Percentiles rank a stretch among this genome's conserved stretches.
phyloP scores from a whole-genome alignment of 2,113 vertebrate species.

The Notothenia coriiceps region DNA sequence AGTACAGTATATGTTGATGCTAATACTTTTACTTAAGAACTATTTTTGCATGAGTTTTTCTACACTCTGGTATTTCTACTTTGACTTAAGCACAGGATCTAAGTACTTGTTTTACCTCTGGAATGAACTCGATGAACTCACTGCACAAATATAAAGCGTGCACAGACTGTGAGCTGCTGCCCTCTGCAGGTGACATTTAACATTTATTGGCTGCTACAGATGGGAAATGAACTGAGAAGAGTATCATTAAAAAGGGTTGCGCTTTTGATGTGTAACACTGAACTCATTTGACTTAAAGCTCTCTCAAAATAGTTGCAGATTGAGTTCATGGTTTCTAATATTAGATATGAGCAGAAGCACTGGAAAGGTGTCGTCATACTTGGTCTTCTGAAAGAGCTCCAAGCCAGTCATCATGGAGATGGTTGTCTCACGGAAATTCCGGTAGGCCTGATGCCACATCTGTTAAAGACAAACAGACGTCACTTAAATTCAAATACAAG shows the following conservation, averaged over 20 bases:
- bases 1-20: too few relatives aligned
- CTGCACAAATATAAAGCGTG: slow-evolving; percentile 23
- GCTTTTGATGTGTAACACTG: not conserved
- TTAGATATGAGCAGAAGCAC: not conserved
- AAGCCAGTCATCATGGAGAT: slow-evolving; percentile 94
- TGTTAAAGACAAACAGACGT: slow-evolving; percentile 64
- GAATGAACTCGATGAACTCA: slow-evolving; percentile 57
- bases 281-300: not conserved
- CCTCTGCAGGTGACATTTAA: slow-evolving; percentile 71
- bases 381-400: slow-evolving; percentile 95
- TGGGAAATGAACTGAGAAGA: not conserved
- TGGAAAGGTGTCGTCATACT: slow-evolving; percentile 78
- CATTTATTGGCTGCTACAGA: not conserved
- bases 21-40: too few relatives aligned
- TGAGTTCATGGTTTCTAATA: not conserved
- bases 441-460: slow-evolving; percentile 97
- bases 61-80: too few relatives aligned
- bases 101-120: too few relatives aligned
- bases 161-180: slow-evolving; percentile 53
- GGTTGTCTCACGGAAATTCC: slow-evolving; percentile 93
- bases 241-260: too few relatives aligned
- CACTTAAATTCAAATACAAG: not conserved
- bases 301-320: not conserved
- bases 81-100: too few relatives aligned
- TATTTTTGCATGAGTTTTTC: too few relatives aligned